Evolutionary conservation across 2,888 invertebrate species (phyloP).

Genomic region (Pheosia gnoma): DNA sequence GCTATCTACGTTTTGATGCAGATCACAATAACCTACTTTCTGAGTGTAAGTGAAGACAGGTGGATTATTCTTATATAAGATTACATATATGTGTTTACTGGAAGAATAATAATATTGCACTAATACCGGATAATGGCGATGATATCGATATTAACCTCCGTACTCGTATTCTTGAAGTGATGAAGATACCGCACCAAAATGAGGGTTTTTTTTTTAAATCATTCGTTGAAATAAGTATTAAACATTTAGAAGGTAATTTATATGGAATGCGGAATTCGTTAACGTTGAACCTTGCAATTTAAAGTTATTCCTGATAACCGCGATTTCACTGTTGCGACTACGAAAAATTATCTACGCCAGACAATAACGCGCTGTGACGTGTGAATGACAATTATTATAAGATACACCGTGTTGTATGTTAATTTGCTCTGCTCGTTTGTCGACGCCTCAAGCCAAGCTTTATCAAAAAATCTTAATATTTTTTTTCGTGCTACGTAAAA

Average conservation of each 20-base stretch:
- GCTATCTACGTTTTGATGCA: not conserved
- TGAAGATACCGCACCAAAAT: not conserved
- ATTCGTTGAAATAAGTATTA: not conserved
- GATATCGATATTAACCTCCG: too few species aligned
- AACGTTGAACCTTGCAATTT: constrained; percentile 9
- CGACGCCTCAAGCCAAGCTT: not conserved
- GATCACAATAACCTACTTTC: not conserved
- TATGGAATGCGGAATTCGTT: constrained; percentile 14
- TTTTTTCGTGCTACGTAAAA: constrained; percentile 19
- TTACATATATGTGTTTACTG: too few species aligned
- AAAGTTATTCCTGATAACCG: constrained; percentile 16
- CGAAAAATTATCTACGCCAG: constrained; percentile 1
- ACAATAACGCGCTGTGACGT: constrained; percentile 3
- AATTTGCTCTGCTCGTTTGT: not conserved
- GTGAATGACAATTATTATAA: too few species aligned
- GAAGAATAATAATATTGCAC: too few species aligned
- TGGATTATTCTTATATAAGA: too few species aligned
- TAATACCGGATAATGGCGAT: too few species aligned
- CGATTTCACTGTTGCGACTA: constrained; percentile 11
- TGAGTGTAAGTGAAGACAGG: not conserved
- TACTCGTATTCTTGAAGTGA: too few species aligned
- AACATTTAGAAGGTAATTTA: not conserved
- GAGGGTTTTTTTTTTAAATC: not conserved
- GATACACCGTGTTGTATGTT: not conserved
- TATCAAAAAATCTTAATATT: not conserved